These are phyloP conservation scores for Crenuchus spilurus DNA, from an alignment of 2,797 vertebrate genomes.

Conservation along the genomic window DNA sequence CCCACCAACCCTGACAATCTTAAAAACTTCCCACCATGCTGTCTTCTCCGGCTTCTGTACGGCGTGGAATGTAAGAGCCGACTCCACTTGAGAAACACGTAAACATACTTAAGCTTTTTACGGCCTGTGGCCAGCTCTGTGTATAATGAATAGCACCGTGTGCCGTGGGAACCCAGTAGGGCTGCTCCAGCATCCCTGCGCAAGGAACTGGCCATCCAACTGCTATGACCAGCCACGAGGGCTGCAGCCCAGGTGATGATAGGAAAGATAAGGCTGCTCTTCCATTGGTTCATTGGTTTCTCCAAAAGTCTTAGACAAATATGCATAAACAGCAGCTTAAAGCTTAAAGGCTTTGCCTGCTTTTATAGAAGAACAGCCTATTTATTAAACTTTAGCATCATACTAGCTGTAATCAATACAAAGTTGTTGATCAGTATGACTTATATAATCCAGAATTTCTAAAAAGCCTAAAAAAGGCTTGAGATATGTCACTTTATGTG, in stretches of 20 bases:
- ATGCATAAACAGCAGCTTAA: too few species aligned
- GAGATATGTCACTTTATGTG: too few species aligned
- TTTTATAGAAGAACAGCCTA: too few species aligned
- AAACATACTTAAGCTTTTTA: constrained; percentile 46
- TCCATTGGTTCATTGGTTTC: too few species aligned
- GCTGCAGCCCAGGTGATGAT: neutral
- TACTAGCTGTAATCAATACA: too few species aligned
- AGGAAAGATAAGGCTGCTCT: neutral
- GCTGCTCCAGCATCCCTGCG: constrained; percentile 29
- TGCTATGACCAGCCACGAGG: constrained; percentile 1
- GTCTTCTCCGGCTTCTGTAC: neutral
- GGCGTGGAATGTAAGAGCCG: constrained; percentile 24
- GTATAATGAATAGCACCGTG: constrained; percentile 52
- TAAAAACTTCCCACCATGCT: neutral
- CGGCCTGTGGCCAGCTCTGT: constrained; percentile 46
- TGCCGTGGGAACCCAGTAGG: constrained; percentile 49
- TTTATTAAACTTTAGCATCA: too few species aligned
- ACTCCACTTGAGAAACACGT: constrained; percentile 43
- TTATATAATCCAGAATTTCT: too few species aligned
- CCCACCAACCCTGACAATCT: neutral
- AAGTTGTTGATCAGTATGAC: too few species aligned
- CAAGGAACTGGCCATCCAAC: constrained; percentile 20
- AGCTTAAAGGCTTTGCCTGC: too few species aligned
- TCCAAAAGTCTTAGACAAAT: too few species aligned
- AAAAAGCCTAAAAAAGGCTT: too few species aligned